Percentiles rank a stretch among this genome's conserved stretches.
phyloP scores from a whole-genome alignment of 2,113 vertebrate genomes.

The Phylloscopus whistleri region DNA sequence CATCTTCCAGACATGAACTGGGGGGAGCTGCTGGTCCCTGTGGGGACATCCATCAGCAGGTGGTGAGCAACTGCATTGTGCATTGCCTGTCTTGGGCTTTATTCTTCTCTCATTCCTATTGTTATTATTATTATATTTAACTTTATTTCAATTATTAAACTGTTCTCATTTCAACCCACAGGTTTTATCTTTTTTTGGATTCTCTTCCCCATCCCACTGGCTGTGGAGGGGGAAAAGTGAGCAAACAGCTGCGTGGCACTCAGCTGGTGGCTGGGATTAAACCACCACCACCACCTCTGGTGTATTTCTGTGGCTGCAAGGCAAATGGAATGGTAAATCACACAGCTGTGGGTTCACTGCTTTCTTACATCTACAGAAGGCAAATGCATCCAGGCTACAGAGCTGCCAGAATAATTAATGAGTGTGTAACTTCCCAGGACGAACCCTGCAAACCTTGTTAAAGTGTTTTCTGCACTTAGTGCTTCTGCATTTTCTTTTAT shows the following conservation, averaged over 20 bases:
- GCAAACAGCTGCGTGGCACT: background rate
- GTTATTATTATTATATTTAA: background rate
- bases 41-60: background rate
- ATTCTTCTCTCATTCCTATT: background rate
- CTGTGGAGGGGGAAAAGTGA: background rate
- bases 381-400: background rate
- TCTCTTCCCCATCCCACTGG: background rate
- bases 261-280: background rate
- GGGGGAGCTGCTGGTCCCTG: background rate
- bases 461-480: background rate
- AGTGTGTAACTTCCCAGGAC: background rate
- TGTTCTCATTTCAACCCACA: background rate
- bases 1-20: background rate
- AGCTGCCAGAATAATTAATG: background rate
- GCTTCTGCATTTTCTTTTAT: background rate
- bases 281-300: rapidly evolving
- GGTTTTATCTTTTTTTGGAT: background rate
- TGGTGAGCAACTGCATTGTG: background rate
- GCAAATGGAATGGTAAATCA: background rate
- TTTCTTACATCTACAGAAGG: background rate
- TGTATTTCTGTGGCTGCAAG: background rate
- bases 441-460: background rate
- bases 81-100: background rate
- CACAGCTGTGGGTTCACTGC: background rate
- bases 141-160: background rate